Evolutionary conservation across 2,888 invertebrate genomes (phyloP).

Genomic region (Alentia gelatinosa): DNA sequence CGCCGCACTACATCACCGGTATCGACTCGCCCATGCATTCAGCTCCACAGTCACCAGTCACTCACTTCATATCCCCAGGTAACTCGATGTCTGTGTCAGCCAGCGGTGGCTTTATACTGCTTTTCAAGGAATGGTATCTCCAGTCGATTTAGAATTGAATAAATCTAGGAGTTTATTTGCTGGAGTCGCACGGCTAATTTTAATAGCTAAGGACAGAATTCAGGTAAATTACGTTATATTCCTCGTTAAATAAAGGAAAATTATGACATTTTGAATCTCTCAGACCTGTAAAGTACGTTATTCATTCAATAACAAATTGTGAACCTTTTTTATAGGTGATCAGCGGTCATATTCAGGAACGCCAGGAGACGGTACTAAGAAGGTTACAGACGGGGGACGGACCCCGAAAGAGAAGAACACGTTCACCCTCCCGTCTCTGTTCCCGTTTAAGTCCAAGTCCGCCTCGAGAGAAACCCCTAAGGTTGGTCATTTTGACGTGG

Average conservation of each 20-base stretch:
- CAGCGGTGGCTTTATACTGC: too few species aligned
- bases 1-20: slow-evolving; percentile 68
- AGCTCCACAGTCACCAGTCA: slow-evolving; percentile 75
- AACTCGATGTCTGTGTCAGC: too few species aligned
- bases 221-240: too few species aligned
- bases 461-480: slow-evolving; percentile 45
- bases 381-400: slow-evolving; percentile 41
- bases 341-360: background rate
- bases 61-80: slow-evolving; percentile 14
- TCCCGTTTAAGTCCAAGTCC: slow-evolving; percentile 50
- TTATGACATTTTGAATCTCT: too few species aligned
- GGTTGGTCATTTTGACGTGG: background rate
- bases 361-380: slow-evolving; percentile 16
- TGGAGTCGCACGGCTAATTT: slow-evolving; percentile 72
- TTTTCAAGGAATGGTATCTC: too few species aligned
- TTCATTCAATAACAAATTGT: too few species aligned
- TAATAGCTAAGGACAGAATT: background rate
- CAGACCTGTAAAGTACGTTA: too few species aligned
- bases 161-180: too few species aligned
- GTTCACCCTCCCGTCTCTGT: slow-evolving; percentile 44
- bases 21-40: slow-evolving; percentile 70
- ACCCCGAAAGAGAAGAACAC: slow-evolving; percentile 59
- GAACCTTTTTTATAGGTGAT: slow-evolving; percentile 19
- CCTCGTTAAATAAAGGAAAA: too few species aligned
- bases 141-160: too few species aligned